Percentiles rank a stretch among this genome's conserved stretches.
These are phyloP conservation scores for Argyrosomus japonicus DNA, from an alignment of 2,113 vertebrate genomes.

Conservation along the genomic window DNA sequence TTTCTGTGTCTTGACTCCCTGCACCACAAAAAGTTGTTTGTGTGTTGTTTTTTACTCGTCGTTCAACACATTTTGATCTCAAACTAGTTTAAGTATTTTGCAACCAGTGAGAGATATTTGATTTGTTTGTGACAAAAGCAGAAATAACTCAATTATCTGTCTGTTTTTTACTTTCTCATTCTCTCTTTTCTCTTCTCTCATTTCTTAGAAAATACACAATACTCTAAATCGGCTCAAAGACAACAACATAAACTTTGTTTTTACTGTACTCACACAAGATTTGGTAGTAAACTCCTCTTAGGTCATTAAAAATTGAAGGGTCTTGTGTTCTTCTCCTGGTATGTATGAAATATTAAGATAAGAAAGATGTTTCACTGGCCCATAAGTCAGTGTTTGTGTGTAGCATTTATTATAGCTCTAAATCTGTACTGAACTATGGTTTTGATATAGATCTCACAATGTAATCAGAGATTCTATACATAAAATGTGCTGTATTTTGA, in stretches of 20 bases:
- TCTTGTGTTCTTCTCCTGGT: constrained; percentile 50
- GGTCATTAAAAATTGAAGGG: constrained; percentile 68
- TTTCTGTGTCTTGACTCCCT: too few species aligned
- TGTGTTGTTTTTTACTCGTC: too few species aligned
- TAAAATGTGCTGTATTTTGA: constrained; percentile 5
- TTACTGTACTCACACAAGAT: constrained; percentile 43
- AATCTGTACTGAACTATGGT: constrained; percentile 11
- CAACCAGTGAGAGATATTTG: background rate
- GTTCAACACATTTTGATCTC: background rate
- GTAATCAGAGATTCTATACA: constrained; percentile 4
- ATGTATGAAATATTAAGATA: constrained; percentile 65
- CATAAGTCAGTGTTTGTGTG: constrained; percentile 25
- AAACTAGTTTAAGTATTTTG: constrained; percentile 20
- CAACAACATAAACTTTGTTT: constrained; percentile 69
- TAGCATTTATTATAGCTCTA: constrained; percentile 37
- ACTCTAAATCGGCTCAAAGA: constrained; percentile 44
- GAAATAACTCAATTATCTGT: constrained; percentile 14
- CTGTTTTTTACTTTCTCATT: constrained; percentile 1
- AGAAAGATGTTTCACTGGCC: constrained; percentile 44
- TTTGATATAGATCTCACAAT: constrained; percentile 22
- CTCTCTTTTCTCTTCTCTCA: background rate
- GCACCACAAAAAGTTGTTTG: too few species aligned
- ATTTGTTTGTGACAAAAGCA: constrained; percentile 12
- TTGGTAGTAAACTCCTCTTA: constrained; percentile 40
- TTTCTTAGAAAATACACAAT: constrained; percentile 32